These are phyloP conservation scores for Acridotheres tristis DNA, from an alignment of 2,797 vertebrate species.

Conservation along the genomic window DNA sequence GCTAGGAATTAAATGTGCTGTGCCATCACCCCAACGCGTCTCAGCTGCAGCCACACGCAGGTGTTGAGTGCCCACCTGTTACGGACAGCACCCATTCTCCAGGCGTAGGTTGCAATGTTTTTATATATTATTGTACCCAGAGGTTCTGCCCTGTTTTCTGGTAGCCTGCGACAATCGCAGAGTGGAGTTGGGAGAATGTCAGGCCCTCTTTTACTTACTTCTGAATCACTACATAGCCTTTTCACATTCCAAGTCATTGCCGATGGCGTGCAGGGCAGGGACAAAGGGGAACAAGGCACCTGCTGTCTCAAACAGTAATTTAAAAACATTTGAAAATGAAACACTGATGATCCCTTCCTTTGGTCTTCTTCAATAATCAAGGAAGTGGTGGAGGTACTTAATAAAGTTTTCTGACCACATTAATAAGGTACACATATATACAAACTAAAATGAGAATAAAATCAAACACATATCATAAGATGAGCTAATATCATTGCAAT, in stretches of 20 bases:
- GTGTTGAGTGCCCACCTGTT: fast-evolving
- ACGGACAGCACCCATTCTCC: not conserved
- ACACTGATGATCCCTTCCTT: not conserved
- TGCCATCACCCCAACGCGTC: not conserved
- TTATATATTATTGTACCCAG: not conserved
- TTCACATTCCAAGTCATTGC: not conserved
- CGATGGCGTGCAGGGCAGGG: not conserved
- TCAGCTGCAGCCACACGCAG: not conserved
- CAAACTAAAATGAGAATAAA: not conserved
- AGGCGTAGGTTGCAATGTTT: not conserved
- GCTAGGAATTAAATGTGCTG: too few species aligned
- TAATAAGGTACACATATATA: not conserved
- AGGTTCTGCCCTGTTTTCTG: not conserved
- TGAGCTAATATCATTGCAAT: not conserved
- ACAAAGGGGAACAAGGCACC: not conserved
- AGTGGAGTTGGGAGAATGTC: not conserved
- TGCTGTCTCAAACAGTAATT: not conserved
- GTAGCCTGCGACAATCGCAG: not conserved
- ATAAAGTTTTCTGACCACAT: not conserved
- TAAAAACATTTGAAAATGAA: not conserved
- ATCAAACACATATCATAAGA: not conserved
- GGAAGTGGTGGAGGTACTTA: not conserved
- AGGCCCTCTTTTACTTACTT: not conserved
- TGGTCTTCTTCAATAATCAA: not conserved
- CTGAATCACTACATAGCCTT: not conserved